Evolutionary conservation across 1,140 invertebrate genomes (phyloP).

Genomic region (Calephelis nemesis): DNA sequence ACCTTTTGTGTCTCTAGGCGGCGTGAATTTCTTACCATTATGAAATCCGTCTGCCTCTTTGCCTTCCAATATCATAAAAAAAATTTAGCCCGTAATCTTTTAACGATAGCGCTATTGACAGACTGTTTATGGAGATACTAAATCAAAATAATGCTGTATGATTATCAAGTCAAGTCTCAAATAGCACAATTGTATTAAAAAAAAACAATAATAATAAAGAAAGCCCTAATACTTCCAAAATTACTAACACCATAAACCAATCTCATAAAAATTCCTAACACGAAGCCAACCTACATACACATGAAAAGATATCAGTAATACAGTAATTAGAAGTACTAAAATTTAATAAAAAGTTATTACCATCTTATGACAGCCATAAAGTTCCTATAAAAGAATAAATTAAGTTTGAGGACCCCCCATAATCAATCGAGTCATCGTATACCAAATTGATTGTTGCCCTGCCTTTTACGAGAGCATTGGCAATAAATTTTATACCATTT

Average conservation of each 20-base stretch:
- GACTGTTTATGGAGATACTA: no score
- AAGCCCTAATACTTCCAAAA: neutral
- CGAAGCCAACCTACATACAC: neutral
- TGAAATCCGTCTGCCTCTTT: no score
- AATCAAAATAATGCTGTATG: no score
- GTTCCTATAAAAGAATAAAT: constrained; percentile 13
- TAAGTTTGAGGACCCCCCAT: constrained; percentile 13
- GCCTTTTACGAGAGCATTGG: constrained; percentile 12
- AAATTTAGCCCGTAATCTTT: no score
- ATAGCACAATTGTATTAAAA: no score
- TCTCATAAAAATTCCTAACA: no score
- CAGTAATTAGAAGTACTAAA: constrained; percentile 12
- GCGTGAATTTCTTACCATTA: no score
- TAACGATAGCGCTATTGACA: no score
- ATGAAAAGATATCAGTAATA: neutral
- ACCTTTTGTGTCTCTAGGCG: no score
- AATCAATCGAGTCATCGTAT: constrained; percentile 39
- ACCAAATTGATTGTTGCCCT: constrained; percentile 14
- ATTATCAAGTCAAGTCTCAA: no score
- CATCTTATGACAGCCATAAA: constrained; percentile 9
- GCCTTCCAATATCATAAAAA: no score
- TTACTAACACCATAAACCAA: neutral
- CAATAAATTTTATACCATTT: constrained; percentile 53
- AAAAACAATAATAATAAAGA: no score
- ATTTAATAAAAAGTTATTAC: constrained; percentile 9